These are phyloP conservation scores for Thamnaconus septentrionalis DNA, from an alignment of 2,113 vertebrate genomes.

Conservation along the genomic window DNA sequence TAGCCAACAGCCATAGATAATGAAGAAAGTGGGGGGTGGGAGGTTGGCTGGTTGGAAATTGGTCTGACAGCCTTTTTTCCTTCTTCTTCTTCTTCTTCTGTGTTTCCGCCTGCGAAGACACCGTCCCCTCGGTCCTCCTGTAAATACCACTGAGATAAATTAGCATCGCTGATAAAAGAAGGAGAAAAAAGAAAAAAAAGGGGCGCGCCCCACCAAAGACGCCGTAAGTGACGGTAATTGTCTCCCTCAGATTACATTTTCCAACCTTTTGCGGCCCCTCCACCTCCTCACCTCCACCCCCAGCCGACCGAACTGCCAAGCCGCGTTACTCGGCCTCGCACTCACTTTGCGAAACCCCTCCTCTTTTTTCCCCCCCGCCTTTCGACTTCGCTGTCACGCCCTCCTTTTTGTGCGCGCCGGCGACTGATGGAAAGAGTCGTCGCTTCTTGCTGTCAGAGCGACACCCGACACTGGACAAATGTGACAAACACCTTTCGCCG, in stretches of 20 bases:
- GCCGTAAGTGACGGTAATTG: slow-evolving; percentile 77
- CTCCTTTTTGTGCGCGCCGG: background rate
- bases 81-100: slow-evolving; percentile 25
- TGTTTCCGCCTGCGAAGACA: slow-evolving; percentile 22
- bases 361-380: background rate
- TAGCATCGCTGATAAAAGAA: slow-evolving; percentile 66
- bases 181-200: background rate
- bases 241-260: slow-evolving; percentile 81
- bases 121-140: slow-evolving; percentile 36
- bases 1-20: slow-evolving; percentile 64
- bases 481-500: slow-evolving; percentile 45
- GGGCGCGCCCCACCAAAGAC: slow-evolving; percentile 66
- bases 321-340: slow-evolving; percentile 34
- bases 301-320: slow-evolving; percentile 34
- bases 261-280: slow-evolving; percentile 61
- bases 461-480: slow-evolving; percentile 34
- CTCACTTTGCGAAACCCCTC: slow-evolving; percentile 35
- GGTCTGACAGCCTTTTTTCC: slow-evolving; percentile 53
- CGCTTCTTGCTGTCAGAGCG: slow-evolving; percentile 44
- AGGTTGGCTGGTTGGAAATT: slow-evolving; percentile 43
- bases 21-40: slow-evolving; percentile 50
- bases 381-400: slow-evolving; percentile 47
- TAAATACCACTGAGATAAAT: slow-evolving; percentile 74
- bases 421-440: slow-evolving; percentile 44
- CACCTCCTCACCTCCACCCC: slow-evolving; percentile 10